These are phyloP conservation scores for Augiades crinisus DNA, from an alignment of 2,888 invertebrate species.

Conservation along the genomic window DNA sequence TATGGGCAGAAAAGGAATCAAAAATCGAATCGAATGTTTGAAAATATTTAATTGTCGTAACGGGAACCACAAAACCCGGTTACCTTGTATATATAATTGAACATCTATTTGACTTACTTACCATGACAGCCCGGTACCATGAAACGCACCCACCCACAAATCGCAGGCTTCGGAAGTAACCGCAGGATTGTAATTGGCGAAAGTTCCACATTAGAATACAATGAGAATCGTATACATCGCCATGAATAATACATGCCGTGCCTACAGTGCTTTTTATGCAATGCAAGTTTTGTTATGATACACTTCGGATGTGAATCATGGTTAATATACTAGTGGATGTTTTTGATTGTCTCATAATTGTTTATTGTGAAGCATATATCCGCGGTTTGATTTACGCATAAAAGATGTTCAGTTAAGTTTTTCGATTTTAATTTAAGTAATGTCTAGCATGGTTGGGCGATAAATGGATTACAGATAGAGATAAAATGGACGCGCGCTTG, in stretches of 20 bases:
- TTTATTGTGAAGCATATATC: too few relatives aligned
- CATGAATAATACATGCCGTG: slow-evolving; percentile 69
- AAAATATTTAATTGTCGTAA: too few relatives aligned
- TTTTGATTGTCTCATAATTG: too few relatives aligned
- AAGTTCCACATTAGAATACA: slow-evolving; percentile 78
- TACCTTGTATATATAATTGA: not conserved
- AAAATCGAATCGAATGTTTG: too few relatives aligned
- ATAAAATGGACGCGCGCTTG: too few relatives aligned
- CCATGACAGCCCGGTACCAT: not conserved
- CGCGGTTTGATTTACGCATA: too few relatives aligned
- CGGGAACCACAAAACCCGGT: too few relatives aligned
- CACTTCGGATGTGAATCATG: slow-evolving; percentile 37
- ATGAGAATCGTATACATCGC: slow-evolving; percentile 54
- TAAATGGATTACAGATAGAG: too few relatives aligned
- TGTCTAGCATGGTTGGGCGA: too few relatives aligned
- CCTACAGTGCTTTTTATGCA: slow-evolving; percentile 55
- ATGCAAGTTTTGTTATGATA: slow-evolving; percentile 51
- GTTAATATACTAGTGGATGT: not conserved
- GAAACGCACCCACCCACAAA: slow-evolving; percentile 19
- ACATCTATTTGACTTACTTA: not conserved
- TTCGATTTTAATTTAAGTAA: too few relatives aligned
- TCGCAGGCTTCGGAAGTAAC: slow-evolving; percentile 24
- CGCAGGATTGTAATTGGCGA: slow-evolving; percentile 56
- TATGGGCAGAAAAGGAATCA: too few relatives aligned
- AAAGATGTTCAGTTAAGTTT: too few relatives aligned